A percentile compares a stretch with the other conserved stretches of the same genome.
phyloP scores from a whole-genome alignment of 2,888 invertebrate genomes.

The Kuschelorhynchus macadamiae region DNA sequence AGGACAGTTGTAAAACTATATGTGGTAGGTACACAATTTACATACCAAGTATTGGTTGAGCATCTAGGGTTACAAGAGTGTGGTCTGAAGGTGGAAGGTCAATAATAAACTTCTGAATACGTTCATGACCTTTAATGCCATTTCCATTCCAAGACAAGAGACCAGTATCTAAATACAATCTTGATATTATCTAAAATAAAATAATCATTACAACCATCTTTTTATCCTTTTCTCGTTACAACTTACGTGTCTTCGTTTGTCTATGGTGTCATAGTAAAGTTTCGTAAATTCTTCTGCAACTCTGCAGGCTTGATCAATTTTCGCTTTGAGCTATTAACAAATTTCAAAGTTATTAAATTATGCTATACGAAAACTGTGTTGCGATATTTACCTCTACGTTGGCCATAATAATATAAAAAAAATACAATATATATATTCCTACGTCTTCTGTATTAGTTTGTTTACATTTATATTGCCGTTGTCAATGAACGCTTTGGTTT shows the following conservation, averaged over 20 bases:
- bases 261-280: constrained; percentile 90
- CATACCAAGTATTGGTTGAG: constrained; percentile 84
- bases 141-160: constrained; percentile 96
- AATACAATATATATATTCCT: too few relatives aligned
- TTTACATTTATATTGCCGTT: too few relatives aligned
- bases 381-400: constrained; percentile 23
- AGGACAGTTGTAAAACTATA: too few relatives aligned
- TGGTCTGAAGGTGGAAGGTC: constrained; percentile 88
- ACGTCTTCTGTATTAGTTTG: neutral
- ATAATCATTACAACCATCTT: neutral
- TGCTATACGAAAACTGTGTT: too few relatives aligned
- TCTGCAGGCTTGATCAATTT: constrained; percentile 85
- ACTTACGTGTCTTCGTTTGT: constrained; percentile 86
- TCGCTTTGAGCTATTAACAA: constrained; percentile 68
- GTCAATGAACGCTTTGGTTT: too few relatives aligned
- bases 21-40: too few relatives aligned
- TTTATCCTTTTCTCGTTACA: too few relatives aligned
- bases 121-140: constrained; percentile 83
- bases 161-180: constrained; percentile 87
- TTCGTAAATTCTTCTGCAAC: constrained; percentile 92
- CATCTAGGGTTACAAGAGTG: constrained; percentile 83
- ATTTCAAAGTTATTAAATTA: neutral
- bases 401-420: neutral
- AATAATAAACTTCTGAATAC: constrained; percentile 88
- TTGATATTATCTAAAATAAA: constrained; percentile 76